Conservation (phyloP, 2,888 invertebrate genomes). For the Coremacera marginata region DNA sequence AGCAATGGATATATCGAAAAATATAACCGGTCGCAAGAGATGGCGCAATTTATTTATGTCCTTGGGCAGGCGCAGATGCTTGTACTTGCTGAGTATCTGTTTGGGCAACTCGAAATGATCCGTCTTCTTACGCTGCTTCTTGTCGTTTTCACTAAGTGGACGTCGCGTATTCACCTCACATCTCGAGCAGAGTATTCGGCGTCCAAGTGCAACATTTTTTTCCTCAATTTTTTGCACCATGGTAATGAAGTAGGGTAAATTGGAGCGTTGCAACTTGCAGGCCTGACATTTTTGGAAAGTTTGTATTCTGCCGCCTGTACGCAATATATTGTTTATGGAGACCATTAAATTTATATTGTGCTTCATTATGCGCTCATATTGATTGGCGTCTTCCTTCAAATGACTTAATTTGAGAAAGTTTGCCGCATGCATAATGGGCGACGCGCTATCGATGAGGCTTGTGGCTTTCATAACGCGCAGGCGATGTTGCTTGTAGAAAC, state of each 20-base stretch:
- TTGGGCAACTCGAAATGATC: slow-evolving; percentile 32
- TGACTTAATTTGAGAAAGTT: slow-evolving; percentile 16
- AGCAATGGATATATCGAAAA: slow-evolving; percentile 47
- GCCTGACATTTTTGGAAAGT: slow-evolving; percentile 4
- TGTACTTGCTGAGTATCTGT: slow-evolving; percentile 41
- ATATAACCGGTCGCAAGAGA: slow-evolving; percentile 53
- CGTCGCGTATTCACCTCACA: slow-evolving; percentile 16
- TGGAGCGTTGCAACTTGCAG: background rate
- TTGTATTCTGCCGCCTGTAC: slow-evolving; percentile 28
- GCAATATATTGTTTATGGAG: slow-evolving; percentile 7
- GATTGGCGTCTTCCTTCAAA: background rate
- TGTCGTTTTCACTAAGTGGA: background rate
- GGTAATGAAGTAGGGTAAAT: background rate
- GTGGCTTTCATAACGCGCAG: background rate
- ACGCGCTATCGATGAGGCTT: slow-evolving; percentile 5
- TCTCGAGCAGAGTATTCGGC: slow-evolving; percentile 2
- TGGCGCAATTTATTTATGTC: slow-evolving; percentile 15
- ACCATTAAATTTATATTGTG: background rate
- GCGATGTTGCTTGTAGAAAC: slow-evolving; percentile 1
- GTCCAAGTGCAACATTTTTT: slow-evolving; percentile 24
- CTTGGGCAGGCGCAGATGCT: slow-evolving; percentile 30
- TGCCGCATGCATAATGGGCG: slow-evolving; percentile 28
- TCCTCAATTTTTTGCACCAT: slow-evolving; percentile 2
- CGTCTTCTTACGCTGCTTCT: slow-evolving; percentile 11
- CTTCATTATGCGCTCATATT: background rate